Conservation (phyloP, 2,888 invertebrate species). For the Platycheirus rosarum region DNA sequence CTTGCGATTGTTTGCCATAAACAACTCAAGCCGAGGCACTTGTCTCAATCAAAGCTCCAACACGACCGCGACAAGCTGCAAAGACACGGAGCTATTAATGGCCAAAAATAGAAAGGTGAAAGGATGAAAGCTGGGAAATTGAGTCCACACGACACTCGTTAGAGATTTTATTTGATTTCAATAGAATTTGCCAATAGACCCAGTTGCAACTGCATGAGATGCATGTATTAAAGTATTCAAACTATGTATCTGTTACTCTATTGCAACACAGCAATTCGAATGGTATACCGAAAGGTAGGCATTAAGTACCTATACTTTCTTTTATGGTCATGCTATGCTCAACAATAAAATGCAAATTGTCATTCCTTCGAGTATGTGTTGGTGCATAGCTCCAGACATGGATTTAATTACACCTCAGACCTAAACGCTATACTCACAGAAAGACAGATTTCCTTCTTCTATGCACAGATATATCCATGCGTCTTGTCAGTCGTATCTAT, state of each 20-base stretch:
- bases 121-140: conserved; percentile 66
- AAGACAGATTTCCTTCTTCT: conserved; percentile 32
- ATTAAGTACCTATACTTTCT: conserved; percentile 57
- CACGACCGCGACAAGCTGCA: neutral
- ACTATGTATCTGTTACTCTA: conserved; percentile 28
- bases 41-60: conserved; percentile 12
- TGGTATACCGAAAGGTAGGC: conserved; percentile 26
- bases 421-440: neutral
- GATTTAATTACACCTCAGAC: conserved; percentile 32
- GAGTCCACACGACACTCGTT: conserved; percentile 47
- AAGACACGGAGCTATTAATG: conserved; percentile 3
- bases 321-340: conserved; percentile 42
- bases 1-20: conserved; percentile 11
- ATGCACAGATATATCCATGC: no score
- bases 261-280: neutral
- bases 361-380: conserved; percentile 26
- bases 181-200: conserved; percentile 31
- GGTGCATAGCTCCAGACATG: conserved; percentile 2
- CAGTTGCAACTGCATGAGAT: conserved; percentile 18
- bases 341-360: conserved; percentile 38
- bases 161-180: conserved; percentile 17
- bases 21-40: conserved; percentile 14
- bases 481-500: no score
- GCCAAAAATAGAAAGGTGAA: conserved; percentile 66
- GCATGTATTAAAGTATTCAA: conserved; percentile 31